Percentiles rank a stretch among this genome's conserved stretches.
phyloP scores from a whole-genome alignment of 2,113 vertebrate genomes.

The Platysternon megacephalum region DNA sequence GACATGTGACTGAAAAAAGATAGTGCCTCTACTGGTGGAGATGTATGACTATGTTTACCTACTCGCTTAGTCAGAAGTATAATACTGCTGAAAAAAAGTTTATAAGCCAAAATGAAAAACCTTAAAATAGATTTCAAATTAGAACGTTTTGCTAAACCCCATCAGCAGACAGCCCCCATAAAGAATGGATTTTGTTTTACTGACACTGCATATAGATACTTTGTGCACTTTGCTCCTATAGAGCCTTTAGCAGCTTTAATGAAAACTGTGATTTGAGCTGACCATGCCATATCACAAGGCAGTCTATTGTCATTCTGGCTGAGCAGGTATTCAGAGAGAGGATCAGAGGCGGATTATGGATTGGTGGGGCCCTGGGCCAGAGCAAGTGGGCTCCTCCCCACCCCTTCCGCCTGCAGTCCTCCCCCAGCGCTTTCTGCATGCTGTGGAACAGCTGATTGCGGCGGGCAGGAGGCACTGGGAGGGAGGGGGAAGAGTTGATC shows the following conservation, averaged over 20 bases:
- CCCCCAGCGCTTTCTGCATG: too few relatives aligned
- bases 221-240: constrained; percentile 15
- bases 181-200: constrained; percentile 29
- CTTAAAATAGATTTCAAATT: neutral
- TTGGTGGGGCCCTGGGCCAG: too few relatives aligned
- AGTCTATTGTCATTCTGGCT: neutral
- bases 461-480: too few relatives aligned
- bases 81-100: neutral
- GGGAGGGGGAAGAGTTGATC: too few relatives aligned
- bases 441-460: too few relatives aligned
- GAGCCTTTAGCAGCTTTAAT: constrained; percentile 10
- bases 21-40: neutral
- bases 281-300: neutral
- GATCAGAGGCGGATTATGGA: too few relatives aligned
- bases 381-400: too few relatives aligned
- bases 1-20: neutral
- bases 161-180: neutral
- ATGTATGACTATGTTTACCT: neutral
- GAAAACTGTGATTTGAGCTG: constrained; percentile 17
- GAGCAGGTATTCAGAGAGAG: neutral
- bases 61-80: neutral
- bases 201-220: constrained; percentile 29
- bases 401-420: too few relatives aligned
- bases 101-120: neutral
- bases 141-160: neutral